Evolutionary conservation across 2,113 vertebrate species (phyloP), one percentile per base, ranked within the genome.

Genomic region (Elaphurus davidianus): DNA sequence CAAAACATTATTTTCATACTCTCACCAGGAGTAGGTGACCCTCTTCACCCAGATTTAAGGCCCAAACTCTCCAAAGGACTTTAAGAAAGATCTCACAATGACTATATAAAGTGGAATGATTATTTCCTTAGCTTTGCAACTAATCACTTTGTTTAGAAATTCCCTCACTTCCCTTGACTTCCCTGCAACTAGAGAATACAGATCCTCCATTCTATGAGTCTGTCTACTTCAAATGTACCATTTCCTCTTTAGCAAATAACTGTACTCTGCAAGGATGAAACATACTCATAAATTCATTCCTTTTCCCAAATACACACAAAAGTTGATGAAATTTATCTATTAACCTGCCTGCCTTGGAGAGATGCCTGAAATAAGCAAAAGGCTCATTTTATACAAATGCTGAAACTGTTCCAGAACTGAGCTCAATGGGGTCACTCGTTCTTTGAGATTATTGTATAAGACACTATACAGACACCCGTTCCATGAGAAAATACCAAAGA

Each of bases 1-100:
- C 78, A 96, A 84, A 84, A 84, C 23, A 93, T 54, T 88, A 96
- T 59, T 55, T 93, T 93, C n/a, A 78, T 30, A 92, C 84, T 90
- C 64, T 62, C 28, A 30, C 30, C 91, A 74, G 62, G 86, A 90
- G 7, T 45, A 40, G 33, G 54, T 78, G 47, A 76, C 45, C 17
- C 30, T 85, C 36, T 83, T 88, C 60, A 62, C 30, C 19, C 30
- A 94, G 36, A 94, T 36, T 84, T 90, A 85, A 93, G 79, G 55
- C 13, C 47, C 17, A 85, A 79, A 28, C 40, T 90, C 79, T 90
- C 33, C 30, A 6, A 7, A 43, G 25, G 9, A 81, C 87, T 91
- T 81, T 87, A 71, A 87, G 62, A 83, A 88, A 88, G 36, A 15
- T 64, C 6, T 82, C 43, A 91, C 52, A 81, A 87, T 27, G 23